Conservation (phyloP, 2,113 vertebrate species). For the human region GRCh38 chr3:170546001-170546500, state of each 20-base stretch:
- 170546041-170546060: background rate
- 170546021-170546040: constrained; percentile 10
- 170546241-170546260: constrained; percentile 76
- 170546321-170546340: background rate
- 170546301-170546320: background rate
- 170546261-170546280: constrained; percentile 1
- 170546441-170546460: background rate
- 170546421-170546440: background rate
- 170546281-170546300: background rate
- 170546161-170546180: constrained; percentile 14
- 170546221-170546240: background rate
- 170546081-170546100: constrained; percentile 29
- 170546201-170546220: constrained; percentile 57
- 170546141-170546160: background rate
- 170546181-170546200: background rate
- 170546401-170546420: background rate
- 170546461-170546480: background rate
- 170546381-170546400: background rate
- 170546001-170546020: background rate
- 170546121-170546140: constrained; percentile 18
- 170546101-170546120: constrained; percentile 34
- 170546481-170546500: background rate
- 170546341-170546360: background rate
- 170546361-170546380: background rate
- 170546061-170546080: background rate